Base-by-base conservation (phyloP, 92 coral and sea anemone genomes). In the Muricea muricata region DNA sequence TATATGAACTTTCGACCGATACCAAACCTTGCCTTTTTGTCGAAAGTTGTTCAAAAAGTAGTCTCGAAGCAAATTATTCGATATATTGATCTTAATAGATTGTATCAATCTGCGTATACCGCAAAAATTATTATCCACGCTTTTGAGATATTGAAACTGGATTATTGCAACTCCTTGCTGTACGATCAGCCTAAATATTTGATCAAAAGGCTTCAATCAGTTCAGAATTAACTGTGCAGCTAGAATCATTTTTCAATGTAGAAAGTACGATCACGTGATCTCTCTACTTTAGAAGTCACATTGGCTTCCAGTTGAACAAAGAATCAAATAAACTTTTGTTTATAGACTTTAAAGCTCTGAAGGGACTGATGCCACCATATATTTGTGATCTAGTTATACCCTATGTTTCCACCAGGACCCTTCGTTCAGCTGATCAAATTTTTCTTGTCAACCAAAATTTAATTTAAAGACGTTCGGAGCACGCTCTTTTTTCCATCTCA, bases 11-110 rank as follows among this genome's bases (percentile, higher is more conserved):
- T 42, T 46, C 14, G 80, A 24, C 80, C 80, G 3, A 48, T 42
- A 6, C 48, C 79, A 20, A 73, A 73, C 33, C 57, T 73, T 18
- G 24, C 34, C 21, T 73, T 73, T 26, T 21, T 73, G 28, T 73
- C 79, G 30, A 45, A 75, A 48, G 28, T 75, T 30, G 15, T 74
- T n/a, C 63, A 45, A 13, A 74, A 74, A 58, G 80, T 74, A 37
- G 80, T 74, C 7, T 9, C 63, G 32, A 46, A 8, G 39, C 79
- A 73, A 34, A 21, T 68, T 15, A 68, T 25, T 20, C 21, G 24
- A 68, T 31, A 68, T 23, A 13, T 25, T 68, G 54, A 72, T 24
- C 46, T 23, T 14, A 72, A 72, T 42, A 24, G 40, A 15, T 45
- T 73, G 4, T 26, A 18, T 14, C 58, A 73, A 73, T 73, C 79